phyloP scores from a whole-genome alignment of 2,888 invertebrate species.

The Drosophila prostipennis region DNA sequence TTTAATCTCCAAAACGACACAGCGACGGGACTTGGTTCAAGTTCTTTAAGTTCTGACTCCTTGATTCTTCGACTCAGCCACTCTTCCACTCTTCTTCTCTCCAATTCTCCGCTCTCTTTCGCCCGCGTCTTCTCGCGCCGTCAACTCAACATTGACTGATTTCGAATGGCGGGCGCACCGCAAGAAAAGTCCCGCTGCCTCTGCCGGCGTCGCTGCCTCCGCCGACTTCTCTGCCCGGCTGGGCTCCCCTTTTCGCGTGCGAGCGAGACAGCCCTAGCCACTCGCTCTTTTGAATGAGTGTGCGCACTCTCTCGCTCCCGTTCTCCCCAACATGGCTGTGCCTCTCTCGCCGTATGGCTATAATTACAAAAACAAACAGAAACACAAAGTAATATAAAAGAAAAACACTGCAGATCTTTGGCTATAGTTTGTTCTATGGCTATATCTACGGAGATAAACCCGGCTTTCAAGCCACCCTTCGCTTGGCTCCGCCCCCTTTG shows the following conservation, averaged over 20 bases:
- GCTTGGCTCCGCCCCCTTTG: constrained; percentile 74
- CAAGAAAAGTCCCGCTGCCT: constrained; percentile 75
- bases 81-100: background rate
- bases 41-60: background rate
- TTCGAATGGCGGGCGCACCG: constrained; percentile 76
- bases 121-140: constrained; percentile 81
- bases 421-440: constrained; percentile 1
- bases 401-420: constrained; percentile 12
- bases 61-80: background rate
- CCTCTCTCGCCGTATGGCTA: background rate
- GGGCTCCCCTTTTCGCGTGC: constrained; percentile 33
- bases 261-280: constrained; percentile 46
- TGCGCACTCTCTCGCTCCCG: constrained; percentile 14
- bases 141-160: constrained; percentile 82
- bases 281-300: constrained; percentile 25
- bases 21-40: constrained; percentile 1
- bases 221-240: constrained; percentile 15
- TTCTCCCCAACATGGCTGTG: constrained; percentile 28
- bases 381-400: background rate
- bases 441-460: background rate
- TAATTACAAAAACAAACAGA: constrained; percentile 6
- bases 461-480: constrained; percentile 34
- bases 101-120: constrained; percentile 51
- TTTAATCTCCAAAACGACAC: background rate
- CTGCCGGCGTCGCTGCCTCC: constrained; percentile 20